These are phyloP conservation scores for Lepidocyrtinus sp. DNA, from an alignment of 2,888 invertebrate genomes.

Conservation along the genomic window DNA sequence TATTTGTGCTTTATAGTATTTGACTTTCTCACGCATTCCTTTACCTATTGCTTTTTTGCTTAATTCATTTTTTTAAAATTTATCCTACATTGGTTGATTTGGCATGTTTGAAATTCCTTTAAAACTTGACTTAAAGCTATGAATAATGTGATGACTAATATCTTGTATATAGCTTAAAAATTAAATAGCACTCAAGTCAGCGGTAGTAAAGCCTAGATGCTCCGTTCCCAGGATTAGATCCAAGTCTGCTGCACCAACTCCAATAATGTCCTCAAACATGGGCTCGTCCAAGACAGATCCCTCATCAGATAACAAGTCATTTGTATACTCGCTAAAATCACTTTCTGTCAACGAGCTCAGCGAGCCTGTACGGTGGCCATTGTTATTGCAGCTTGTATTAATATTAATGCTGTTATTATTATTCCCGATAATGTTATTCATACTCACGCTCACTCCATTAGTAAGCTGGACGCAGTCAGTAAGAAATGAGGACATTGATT, in stretches of 20 bases:
- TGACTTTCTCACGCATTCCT: slow-evolving; percentile 25
- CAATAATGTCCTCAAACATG: slow-evolving; percentile 71
- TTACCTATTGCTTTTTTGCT: not conserved
- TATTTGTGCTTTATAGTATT: too few relatives aligned
- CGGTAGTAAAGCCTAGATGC: slow-evolving; percentile 72
- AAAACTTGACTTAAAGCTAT: not conserved
- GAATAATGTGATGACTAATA: not conserved
- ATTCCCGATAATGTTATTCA: slow-evolving; percentile 30
- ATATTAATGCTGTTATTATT: slow-evolving; percentile 41
- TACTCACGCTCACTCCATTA: slow-evolving; percentile 50
- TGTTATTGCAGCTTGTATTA: slow-evolving; percentile 24
- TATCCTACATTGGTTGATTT: too few relatives aligned
- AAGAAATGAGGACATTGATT: slow-evolving; percentile 64
- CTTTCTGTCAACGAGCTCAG: slow-evolving; percentile 69
- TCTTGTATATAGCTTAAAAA: not conserved
- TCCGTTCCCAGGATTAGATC: slow-evolving; percentile 77
- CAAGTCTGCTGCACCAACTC: slow-evolving; percentile 70
- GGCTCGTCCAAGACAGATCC: slow-evolving; percentile 71
- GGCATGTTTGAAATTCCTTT: not conserved
- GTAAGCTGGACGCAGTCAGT: slow-evolving; percentile 64
- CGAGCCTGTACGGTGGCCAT: slow-evolving; percentile 65
- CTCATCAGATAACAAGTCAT: slow-evolving; percentile 71
- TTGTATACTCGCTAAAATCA: slow-evolving; percentile 70
- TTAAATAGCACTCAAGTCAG: slow-evolving; percentile 69
- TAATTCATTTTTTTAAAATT: too few relatives aligned